Percentiles rank a stretch among this genome's conserved stretches.
Conservation (phyloP, 2,888 invertebrate species). For the Acleris laterana region DNA sequence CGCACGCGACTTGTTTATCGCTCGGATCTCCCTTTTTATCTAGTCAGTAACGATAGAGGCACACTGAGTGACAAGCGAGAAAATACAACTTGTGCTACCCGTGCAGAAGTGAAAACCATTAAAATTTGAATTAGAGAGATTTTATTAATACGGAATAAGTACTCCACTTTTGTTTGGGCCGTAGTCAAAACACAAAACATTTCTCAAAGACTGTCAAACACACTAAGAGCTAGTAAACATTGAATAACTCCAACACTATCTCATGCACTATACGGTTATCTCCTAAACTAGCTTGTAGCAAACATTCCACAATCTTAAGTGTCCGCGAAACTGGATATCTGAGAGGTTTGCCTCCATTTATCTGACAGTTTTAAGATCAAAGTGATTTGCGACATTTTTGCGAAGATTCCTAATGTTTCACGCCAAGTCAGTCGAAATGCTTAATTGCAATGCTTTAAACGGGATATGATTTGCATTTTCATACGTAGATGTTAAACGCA, state of each 20-base stretch:
- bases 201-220: too few relatives aligned
- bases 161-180: too few relatives aligned
- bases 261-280: neutral
- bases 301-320: slow-evolving; percentile 26
- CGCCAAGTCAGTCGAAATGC: slow-evolving; percentile 10
- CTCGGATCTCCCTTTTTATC: too few relatives aligned
- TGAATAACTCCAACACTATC: neutral
- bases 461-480: neutral
- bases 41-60: too few relatives aligned
- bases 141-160: too few relatives aligned
- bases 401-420: slow-evolving; percentile 13
- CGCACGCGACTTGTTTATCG: too few relatives aligned
- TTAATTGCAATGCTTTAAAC: slow-evolving; percentile 5
- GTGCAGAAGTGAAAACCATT: too few relatives aligned
- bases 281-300: neutral
- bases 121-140: too few relatives aligned
- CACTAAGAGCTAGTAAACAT: too few relatives aligned
- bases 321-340: slow-evolving; percentile 31
- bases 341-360: slow-evolving; percentile 21
- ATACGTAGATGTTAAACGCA: neutral
- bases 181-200: too few relatives aligned
- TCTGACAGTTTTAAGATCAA: slow-evolving; percentile 28
- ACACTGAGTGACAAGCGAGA: too few relatives aligned
- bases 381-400: slow-evolving; percentile 33
- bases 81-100: too few relatives aligned